Evolutionary conservation across 1,140 invertebrate genomes (phyloP).

Genomic region (Andrena cerasifolii): DNA sequence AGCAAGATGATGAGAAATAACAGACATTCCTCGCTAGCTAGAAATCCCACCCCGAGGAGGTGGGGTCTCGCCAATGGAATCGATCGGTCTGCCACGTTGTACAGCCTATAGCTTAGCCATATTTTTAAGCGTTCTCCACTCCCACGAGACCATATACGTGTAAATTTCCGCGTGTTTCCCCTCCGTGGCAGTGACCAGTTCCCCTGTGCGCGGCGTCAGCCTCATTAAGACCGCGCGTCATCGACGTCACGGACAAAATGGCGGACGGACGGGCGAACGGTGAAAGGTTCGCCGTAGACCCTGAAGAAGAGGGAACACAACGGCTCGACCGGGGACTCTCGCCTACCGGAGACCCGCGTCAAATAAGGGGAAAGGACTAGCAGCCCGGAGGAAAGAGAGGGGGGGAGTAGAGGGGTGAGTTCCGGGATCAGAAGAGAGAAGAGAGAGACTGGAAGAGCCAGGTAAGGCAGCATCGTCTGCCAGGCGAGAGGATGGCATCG

Average conservation of each 20-base stretch:
- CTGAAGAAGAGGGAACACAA: neutral
- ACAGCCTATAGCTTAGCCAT: neutral
- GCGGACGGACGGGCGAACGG: neutral
- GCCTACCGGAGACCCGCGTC: neutral
- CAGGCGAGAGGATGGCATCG: slow-evolving; percentile 1
- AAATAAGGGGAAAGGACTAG: neutral
- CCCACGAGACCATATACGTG: neutral
- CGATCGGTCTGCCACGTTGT: too few species aligned
- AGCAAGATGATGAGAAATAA: too few species aligned
- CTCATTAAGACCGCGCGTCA: neutral
- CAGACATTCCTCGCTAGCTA: too few species aligned
- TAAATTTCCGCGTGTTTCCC: neutral
- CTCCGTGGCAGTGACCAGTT: too few species aligned
- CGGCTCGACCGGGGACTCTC: too few species aligned
- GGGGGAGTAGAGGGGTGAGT: slow-evolving; percentile 4
- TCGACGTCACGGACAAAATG: slow-evolving; percentile 18
- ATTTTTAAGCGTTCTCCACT: neutral
- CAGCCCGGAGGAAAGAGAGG: too few species aligned
- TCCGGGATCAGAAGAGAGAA: neutral
- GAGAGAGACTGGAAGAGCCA: neutral
- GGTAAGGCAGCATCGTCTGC: neutral
- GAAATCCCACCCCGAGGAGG: too few species aligned
- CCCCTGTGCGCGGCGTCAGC: neutral
- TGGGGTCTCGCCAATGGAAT: too few species aligned
- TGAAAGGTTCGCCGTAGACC: slow-evolving; percentile 13